Evolutionary conservation across 2,113 vertebrate genomes (phyloP).

Genomic region (Origma solitaria): DNA sequence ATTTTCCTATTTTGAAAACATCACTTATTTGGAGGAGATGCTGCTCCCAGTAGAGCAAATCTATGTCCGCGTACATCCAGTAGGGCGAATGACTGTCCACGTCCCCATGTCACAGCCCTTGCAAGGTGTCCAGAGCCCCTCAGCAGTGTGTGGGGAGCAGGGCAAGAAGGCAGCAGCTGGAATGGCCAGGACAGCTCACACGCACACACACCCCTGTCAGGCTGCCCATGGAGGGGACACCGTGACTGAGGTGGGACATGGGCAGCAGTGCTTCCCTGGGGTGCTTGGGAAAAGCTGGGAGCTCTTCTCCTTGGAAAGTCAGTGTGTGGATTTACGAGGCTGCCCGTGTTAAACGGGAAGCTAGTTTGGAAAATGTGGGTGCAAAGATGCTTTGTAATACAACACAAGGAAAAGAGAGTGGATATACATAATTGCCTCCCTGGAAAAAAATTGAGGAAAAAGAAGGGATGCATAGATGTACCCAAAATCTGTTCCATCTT

Average conservation of each 20-base stretch:
- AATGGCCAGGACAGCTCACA: background rate
- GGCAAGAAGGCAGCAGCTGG: background rate
- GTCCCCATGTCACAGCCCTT: background rate
- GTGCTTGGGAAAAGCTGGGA: background rate
- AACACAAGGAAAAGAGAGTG: background rate
- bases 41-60: background rate
- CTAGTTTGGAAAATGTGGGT: background rate
- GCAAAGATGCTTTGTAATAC: background rate
- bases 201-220: background rate
- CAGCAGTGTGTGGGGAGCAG: fast-evolving
- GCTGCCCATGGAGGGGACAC: background rate
- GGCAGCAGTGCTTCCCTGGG: background rate
- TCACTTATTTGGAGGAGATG: background rate
- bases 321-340: fast-evolving
- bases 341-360: background rate
- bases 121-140: background rate
- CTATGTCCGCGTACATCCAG: background rate
- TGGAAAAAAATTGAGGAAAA: background rate
- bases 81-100: fast-evolving
- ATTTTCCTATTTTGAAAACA: background rate
- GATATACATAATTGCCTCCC: background rate
- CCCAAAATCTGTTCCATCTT: background rate
- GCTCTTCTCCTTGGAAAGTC: background rate
- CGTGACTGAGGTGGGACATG: too few relatives aligned
- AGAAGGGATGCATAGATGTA: background rate